phyloP scores from a whole-genome alignment of 2,797 vertebrate genomes.

The Melopsittacus undulatus region DNA sequence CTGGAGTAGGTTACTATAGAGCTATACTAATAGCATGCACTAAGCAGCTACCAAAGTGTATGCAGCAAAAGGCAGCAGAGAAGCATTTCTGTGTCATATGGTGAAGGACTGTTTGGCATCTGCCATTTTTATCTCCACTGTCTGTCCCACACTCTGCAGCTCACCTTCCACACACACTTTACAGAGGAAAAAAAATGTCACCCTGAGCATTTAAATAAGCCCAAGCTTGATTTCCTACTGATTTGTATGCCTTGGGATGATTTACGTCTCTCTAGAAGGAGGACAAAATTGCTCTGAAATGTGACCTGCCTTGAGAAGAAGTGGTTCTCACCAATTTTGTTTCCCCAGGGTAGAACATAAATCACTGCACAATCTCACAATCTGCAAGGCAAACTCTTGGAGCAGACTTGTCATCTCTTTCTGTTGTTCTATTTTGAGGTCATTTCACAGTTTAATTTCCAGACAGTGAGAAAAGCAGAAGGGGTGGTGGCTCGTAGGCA shows the following conservation, averaged over 20 bases:
- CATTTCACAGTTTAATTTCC: not conserved
- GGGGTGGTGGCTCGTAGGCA: not conserved
- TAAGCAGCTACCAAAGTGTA: not conserved
- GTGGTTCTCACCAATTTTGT: not conserved
- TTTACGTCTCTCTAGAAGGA: not conserved
- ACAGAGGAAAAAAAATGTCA: not conserved
- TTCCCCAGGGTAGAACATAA: accelerated
- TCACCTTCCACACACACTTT: not conserved
- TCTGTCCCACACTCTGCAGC: not conserved
- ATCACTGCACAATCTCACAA: not conserved
- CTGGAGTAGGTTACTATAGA: not conserved
- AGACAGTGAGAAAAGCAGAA: not conserved
- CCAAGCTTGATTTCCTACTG: not conserved
- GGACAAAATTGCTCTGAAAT: not conserved
- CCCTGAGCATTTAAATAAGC: not conserved
- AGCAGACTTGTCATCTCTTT: not conserved
- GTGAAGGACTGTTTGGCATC: not conserved
- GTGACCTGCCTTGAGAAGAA: not conserved
- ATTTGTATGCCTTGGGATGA: not conserved
- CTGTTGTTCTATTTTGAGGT: not conserved
- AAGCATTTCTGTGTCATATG: not conserved
- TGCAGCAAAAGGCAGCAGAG: not conserved
- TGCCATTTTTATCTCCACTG: not conserved
- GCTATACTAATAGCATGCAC: not conserved
- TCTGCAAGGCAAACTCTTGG: not conserved